A percentile compares a stretch with the other conserved stretches of the same genome.
These are phyloP conservation scores for Drosophila sproati DNA, from an alignment of 1,140 invertebrate genomes.

Conservation along the genomic window DNA sequence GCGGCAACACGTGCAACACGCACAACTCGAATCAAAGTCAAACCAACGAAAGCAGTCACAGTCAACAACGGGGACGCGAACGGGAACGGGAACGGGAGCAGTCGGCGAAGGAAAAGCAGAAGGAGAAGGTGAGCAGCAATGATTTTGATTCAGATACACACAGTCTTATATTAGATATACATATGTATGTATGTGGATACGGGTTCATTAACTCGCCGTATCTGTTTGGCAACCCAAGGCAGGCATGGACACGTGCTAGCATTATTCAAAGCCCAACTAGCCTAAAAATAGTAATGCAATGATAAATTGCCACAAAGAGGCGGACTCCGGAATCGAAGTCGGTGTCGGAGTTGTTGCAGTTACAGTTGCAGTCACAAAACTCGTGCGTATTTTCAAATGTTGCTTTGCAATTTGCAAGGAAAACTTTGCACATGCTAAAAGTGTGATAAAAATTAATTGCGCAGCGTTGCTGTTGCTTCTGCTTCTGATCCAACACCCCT, in stretches of 20 bases:
- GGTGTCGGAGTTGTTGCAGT: not conserved
- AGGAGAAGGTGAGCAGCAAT: slow-evolving; percentile 59
- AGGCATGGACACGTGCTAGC: slow-evolving; percentile 27
- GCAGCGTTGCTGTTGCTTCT: slow-evolving; percentile 53
- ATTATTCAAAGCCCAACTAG: slow-evolving; percentile 49
- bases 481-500: not conserved
- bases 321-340: slow-evolving; percentile 10
- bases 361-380: slow-evolving; percentile 9
- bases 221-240: slow-evolving; percentile 2
- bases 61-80: slow-evolving; percentile 23
- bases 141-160: not conserved
- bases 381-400: slow-evolving; percentile 51
- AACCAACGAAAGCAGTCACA: slow-evolving; percentile 27
- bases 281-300: slow-evolving; percentile 51
- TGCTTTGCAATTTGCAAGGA: slow-evolving; percentile 12
- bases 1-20: slow-evolving; percentile 1
- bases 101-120: slow-evolving; percentile 4
- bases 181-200: not conserved
- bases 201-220: slow-evolving; percentile 68
- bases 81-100: slow-evolving; percentile 7
- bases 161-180: not conserved
- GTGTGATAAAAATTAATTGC: slow-evolving; percentile 84
- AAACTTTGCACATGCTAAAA: slow-evolving; percentile 76
- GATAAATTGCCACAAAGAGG: slow-evolving; percentile 68
- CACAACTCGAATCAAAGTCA: slow-evolving; percentile 22